These are phyloP conservation scores for Aporrectodea caliginosa DNA, from an alignment of 1,140 invertebrate species.

Conservation along the genomic window DNA sequence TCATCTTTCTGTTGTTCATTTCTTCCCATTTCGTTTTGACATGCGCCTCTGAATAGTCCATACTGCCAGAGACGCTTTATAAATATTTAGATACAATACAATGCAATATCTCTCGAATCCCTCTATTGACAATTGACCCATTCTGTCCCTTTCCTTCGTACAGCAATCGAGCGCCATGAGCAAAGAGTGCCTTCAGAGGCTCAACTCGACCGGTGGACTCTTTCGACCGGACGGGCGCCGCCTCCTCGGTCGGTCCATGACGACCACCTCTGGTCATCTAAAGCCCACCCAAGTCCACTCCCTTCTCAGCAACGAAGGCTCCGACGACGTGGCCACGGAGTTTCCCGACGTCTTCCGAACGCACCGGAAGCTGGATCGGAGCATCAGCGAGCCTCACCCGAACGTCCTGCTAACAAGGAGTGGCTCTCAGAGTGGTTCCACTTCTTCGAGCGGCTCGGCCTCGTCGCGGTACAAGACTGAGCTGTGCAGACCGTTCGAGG, in stretches of 20 bases:
- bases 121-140: neutral
- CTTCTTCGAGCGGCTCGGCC: too few relatives aligned
- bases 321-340: neutral
- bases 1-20: neutral
- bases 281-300: neutral
- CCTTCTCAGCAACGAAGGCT: neutral
- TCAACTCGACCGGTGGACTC: neutral
- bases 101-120: too few relatives aligned
- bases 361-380: constrained; percentile 42
- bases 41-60: neutral
- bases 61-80: too few relatives aligned
- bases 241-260: neutral
- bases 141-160: neutral
- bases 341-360: neutral
- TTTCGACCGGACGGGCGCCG: neutral
- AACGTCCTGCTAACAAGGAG: neutral
- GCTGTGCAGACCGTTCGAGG: constrained; percentile 82
- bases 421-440: neutral
- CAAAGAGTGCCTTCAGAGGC: neutral
- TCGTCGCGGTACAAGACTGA: constrained; percentile 92
- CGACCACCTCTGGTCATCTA: neutral
- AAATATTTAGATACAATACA: too few relatives aligned
- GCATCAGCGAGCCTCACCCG: constrained; percentile 53
- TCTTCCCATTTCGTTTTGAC: neutral
- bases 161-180: too few relatives aligned